Evolutionary conservation across 2,113 vertebrate species (phyloP).

Genomic region (Cricetomys ansorgei): DNA sequence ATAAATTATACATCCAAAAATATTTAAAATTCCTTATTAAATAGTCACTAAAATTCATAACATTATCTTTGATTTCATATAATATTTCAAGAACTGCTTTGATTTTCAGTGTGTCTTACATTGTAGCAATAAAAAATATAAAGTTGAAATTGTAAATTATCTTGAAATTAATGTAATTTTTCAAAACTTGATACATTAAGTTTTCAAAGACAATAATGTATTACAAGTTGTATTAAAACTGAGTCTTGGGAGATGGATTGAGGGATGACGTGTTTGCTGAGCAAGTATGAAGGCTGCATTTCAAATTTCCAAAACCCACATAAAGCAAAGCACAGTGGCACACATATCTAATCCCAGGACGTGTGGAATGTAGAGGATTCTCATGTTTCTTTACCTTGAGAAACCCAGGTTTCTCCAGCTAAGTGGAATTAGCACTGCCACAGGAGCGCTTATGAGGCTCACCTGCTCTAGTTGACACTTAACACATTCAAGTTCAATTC

Average conservation of each 20-base stretch:
- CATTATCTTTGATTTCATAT: neutral
- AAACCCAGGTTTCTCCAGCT: neutral
- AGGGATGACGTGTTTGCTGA: neutral
- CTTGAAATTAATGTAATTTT: neutral
- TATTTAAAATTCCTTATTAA: neutral
- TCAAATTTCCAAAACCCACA: too few species aligned
- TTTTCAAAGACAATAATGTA: conserved; percentile 23
- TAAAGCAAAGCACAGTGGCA: too few species aligned
- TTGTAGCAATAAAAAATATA: conserved; percentile 37
- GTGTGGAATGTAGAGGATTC: neutral
- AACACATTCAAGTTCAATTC: neutral
- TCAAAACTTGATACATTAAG: neutral
- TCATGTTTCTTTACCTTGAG: neutral
- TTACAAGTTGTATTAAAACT: neutral
- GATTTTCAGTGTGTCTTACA: neutral
- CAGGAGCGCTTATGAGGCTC: neutral
- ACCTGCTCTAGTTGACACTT: neutral
- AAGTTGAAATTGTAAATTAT: conserved; percentile 45
- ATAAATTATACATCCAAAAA: neutral
- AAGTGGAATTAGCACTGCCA: conserved; percentile 44
- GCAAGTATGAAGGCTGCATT: neutral
- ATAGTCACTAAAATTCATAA: neutral
- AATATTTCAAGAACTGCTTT: conserved; percentile 13
- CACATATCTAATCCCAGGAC: neutral
- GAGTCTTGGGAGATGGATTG: neutral